Evolutionary conservation across 2,797 vertebrate species (phyloP), one percentile per base, ranked within the genome.

Genomic region (Poecilia velifera): DNA sequence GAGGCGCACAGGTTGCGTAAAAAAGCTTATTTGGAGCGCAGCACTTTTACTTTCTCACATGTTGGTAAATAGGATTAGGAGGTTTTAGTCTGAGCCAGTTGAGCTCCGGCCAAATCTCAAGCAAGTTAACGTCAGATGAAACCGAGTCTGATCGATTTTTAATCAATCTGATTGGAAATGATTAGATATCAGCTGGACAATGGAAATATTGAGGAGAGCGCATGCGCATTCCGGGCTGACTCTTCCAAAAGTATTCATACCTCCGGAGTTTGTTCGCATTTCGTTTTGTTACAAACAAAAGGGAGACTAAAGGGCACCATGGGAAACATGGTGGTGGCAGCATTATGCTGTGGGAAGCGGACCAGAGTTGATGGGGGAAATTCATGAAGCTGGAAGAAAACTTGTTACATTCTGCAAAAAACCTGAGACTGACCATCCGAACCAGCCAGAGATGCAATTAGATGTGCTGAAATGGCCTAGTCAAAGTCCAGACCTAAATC

Each of bases 61-160:
- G 83, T 85, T 82, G 84, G 81, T 78, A 91, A 91, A 93, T 80
- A 0, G 85, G 90, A 93, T 91, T 91, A 90, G 86, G 80, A 31
- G 75, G 76, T 55, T 75, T 92, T 70, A 80, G 84, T 34, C 78
- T 34, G 84, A 83, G 78, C 76, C 82, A 80, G 51, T 74, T 72
- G 80, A 76, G 80, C 66, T 28, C 6, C 20, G 28, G 59, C 76
- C 49, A 46, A 49, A 79, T 82, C 83, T 43, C 79, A 77, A 43
- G 76, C 62, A 83, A 79, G 36, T 28, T 22, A 62, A 49, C 34
- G 82, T 62, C 0, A 73, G 46, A 46, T 77, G 25, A 79, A 84
- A 82, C 14, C 46, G 51, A 72, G 57, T 41, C 6, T 66, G 18
- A n/a, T 9, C 10, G 53, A 55, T n/a, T n/a, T 55, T n/a, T 55